Percentiles rank a stretch among this genome's conserved stretches.
These are phyloP conservation scores for Crotalus tigris DNA, from an alignment of 2,113 vertebrate species.

Conservation along the genomic window DNA sequence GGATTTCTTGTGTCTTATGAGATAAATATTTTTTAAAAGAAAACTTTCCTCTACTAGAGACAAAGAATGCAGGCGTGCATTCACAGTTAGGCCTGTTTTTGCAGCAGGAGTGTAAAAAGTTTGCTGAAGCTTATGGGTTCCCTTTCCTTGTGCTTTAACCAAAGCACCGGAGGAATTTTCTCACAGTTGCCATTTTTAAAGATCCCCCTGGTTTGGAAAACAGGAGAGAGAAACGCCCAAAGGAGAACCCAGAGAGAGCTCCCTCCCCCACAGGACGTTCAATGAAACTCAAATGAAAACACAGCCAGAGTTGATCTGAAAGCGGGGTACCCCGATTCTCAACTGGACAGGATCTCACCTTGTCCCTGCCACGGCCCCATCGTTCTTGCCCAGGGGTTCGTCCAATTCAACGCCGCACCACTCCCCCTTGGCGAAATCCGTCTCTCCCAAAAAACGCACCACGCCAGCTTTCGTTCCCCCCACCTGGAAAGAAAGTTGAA, in stretches of 20 bases:
- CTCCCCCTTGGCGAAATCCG: conserved; percentile 97
- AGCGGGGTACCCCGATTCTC: not conserved
- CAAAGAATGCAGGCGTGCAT: too few relatives aligned
- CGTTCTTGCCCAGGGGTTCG: conserved; percentile 95
- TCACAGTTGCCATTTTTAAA: not conserved
- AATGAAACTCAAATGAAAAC: not conserved
- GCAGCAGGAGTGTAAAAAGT: too few relatives aligned
- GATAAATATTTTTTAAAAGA: too few relatives aligned
- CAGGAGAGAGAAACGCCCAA: not conserved
- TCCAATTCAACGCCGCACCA: conserved; percentile 98
- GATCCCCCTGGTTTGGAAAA: not conserved
- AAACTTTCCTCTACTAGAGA: too few relatives aligned
- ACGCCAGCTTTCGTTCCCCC: conserved; percentile 96
- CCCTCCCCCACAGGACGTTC: too few relatives aligned
- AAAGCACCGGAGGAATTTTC: not conserved
- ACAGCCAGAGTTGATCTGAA: not conserved
- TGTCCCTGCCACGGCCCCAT: conserved; percentile 95
- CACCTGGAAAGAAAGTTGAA: conserved; percentile 70
- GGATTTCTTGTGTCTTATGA: too few relatives aligned
- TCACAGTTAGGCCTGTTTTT: too few relatives aligned
- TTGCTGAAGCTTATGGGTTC: too few relatives aligned
- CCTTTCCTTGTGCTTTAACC: too few relatives aligned
- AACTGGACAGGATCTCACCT: conserved; percentile 69
- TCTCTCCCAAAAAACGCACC: conserved; percentile 95
- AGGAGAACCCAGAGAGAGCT: not conserved